phyloP scores from a whole-genome alignment of 2,113 vertebrate species.

The Eolophus roseicapilla region DNA sequence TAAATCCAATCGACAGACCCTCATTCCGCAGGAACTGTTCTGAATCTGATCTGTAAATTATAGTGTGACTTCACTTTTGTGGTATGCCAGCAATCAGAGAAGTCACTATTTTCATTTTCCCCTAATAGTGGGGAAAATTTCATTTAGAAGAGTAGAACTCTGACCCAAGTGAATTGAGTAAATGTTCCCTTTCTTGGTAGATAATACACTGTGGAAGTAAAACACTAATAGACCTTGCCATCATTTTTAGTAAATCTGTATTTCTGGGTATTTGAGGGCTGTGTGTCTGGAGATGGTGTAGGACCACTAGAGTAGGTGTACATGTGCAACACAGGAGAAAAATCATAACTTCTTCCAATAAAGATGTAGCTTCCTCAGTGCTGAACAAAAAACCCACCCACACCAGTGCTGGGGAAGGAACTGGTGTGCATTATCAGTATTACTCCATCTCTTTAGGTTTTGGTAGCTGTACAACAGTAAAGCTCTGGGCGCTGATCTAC shows the following conservation, averaged over 20 bases:
- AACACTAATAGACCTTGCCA: not conserved
- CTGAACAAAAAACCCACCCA: not conserved
- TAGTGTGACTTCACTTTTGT: not conserved
- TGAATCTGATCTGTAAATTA: slow-evolving; percentile 4
- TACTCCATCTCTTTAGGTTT: not conserved
- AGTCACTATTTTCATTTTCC: not conserved
- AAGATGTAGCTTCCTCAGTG: not conserved
- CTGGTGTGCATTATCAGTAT: not conserved
- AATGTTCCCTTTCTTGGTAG: not conserved
- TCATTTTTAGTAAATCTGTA: not conserved
- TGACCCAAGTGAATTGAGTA: not conserved
- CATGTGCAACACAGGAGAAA: not conserved
- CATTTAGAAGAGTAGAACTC: not conserved
- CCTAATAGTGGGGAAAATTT: not conserved
- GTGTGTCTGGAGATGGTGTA: not conserved
- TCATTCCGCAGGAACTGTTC: not conserved
- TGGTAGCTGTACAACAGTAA: not conserved
- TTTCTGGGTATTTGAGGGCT: not conserved
- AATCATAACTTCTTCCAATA: not conserved
- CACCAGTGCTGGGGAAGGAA: not conserved
- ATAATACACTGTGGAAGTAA: not conserved
- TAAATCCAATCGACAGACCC: not conserved
- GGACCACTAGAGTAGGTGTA: not conserved
- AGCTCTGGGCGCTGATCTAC: not conserved
- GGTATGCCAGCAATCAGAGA: not conserved